Evolutionary conservation across 2,113 vertebrate species (phyloP).

Genomic region (Sorex araneus): DNA sequence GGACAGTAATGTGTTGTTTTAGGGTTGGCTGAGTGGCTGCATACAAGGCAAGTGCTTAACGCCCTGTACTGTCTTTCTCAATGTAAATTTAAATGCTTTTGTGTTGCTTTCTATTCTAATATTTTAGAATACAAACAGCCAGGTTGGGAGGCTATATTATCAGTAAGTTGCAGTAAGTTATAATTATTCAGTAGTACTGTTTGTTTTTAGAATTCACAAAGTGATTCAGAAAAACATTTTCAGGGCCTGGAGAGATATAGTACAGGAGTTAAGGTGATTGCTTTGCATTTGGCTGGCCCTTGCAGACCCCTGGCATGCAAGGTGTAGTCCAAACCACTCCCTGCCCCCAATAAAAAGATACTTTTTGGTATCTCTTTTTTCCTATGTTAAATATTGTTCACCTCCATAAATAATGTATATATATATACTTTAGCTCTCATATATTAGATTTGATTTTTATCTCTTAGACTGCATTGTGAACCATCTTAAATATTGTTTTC

Average conservation of each 20-base stretch:
- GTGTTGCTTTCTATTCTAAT: not conserved
- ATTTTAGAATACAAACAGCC: not conserved
- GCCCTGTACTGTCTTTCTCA: not conserved
- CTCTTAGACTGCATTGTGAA: not conserved
- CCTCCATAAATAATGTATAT: not conserved
- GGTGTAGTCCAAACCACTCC: no score
- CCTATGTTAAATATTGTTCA: not conserved
- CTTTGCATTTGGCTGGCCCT: no score
- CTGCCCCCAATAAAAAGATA: no score
- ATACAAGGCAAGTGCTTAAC: no score
- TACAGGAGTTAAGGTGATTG: no score
- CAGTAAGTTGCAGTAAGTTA: not conserved
- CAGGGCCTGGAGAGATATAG: no score
- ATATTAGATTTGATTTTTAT: conserved; percentile 42
- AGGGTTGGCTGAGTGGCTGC: no score
- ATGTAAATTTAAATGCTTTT: conserved; percentile 43
- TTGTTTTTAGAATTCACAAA: not conserved
- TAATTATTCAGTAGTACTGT: not conserved
- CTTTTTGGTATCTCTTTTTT: not conserved
- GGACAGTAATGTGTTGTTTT: no score
- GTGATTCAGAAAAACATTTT: no score
- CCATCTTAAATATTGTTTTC: not conserved
- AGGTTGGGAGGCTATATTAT: not conserved
- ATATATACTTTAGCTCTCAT: not conserved
- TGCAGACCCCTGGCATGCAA: no score